phyloP scores from a whole-genome alignment of 2,888 invertebrate species.

The Drosophila borealis region DNA sequence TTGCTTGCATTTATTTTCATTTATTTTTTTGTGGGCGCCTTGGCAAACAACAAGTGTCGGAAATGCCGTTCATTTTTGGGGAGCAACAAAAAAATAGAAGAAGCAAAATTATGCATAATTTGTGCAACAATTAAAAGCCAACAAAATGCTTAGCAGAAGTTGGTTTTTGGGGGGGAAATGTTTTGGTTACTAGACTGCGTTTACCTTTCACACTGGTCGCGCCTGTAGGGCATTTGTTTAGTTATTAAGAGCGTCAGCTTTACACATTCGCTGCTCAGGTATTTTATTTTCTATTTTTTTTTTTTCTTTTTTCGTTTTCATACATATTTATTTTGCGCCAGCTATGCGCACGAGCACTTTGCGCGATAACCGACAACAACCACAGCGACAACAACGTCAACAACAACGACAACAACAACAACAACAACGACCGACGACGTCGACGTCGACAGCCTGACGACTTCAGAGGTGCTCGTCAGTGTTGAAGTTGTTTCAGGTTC shows the following conservation, averaged over 20 bases:
- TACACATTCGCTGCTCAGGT: constrained; percentile 48
- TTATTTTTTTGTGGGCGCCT: constrained; percentile 1
- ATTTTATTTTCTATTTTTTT: constrained; percentile 32
- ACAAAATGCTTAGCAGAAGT: constrained; percentile 25
- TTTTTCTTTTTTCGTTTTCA: constrained; percentile 7
- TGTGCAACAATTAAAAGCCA: constrained; percentile 65
- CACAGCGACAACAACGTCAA: constrained; percentile 9
- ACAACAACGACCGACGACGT: constrained; percentile 11
- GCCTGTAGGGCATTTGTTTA: constrained; percentile 64
- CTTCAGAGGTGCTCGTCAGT: constrained; percentile 62
- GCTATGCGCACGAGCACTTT: constrained; percentile 72
- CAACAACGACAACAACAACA: constrained; percentile 18
- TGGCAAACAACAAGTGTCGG: constrained; percentile 53
- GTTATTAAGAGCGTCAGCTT: constrained; percentile 69
- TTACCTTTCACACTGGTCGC: constrained; percentile 48
- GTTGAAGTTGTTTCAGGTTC: constrained; percentile 73
- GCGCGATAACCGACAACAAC: constrained; percentile 63
- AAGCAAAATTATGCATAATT: constrained; percentile 67
- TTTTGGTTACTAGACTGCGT: constrained; percentile 13
- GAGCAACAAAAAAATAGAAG: constrained; percentile 2
- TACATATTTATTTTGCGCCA: constrained; percentile 64
- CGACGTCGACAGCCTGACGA: constrained; percentile 43
- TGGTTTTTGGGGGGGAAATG: constrained; percentile 22
- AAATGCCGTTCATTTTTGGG: constrained; percentile 53
- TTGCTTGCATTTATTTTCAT: constrained; percentile 16